Conservation (phyloP, 2,113 vertebrate species). For the Murina feae region DNA sequence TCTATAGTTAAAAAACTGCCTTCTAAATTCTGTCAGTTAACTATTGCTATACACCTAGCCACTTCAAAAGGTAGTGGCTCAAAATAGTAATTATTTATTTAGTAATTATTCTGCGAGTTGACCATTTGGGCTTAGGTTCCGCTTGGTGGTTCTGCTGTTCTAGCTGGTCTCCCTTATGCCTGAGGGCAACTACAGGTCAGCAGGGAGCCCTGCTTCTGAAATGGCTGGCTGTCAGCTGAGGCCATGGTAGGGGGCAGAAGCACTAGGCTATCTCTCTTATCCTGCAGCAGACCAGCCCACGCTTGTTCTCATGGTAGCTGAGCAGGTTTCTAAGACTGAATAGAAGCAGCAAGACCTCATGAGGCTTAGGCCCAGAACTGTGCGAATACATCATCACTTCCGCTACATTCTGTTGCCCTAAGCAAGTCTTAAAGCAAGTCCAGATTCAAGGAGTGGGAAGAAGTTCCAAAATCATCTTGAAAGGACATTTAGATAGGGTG, state of each 20-base stretch:
- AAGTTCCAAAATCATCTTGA: background rate
- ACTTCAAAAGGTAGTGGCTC: conserved; percentile 26
- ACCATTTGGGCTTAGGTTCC: background rate
- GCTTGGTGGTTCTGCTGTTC: background rate
- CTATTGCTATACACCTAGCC: background rate
- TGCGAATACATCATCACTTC: background rate
- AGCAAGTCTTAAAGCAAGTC: background rate
- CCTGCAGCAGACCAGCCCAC: background rate
- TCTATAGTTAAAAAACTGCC: conserved; percentile 23
- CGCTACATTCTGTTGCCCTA: background rate
- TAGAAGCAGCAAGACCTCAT: background rate
- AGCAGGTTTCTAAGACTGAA: background rate
- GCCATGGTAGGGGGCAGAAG: background rate
- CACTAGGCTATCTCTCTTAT: background rate
- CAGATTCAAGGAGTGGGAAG: background rate
- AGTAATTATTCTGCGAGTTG: background rate
- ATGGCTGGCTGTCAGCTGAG: background rate
- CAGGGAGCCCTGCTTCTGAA: background rate
- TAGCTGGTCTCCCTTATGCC: background rate
- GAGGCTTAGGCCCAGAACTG: background rate
- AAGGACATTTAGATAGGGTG: background rate
- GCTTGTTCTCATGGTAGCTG: conserved; percentile 1
- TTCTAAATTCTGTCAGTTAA: background rate
- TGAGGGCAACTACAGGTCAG: background rate
- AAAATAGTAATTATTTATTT: conserved; percentile 6